These are phyloP conservation scores for Loxodonta africana DNA, from an alignment of 2,113 vertebrate genomes.

Conservation along the genomic window DNA sequence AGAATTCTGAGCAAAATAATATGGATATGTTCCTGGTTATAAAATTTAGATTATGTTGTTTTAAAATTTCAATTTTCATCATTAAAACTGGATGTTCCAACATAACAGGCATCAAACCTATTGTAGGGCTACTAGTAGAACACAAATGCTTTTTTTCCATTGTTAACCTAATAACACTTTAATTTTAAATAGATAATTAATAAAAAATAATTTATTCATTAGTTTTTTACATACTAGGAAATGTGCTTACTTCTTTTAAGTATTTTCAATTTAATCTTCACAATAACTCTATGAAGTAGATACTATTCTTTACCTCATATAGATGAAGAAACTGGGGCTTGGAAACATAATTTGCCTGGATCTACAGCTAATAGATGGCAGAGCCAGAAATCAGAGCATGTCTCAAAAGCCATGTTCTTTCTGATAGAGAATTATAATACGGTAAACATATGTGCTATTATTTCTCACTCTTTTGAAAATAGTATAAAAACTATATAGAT, in stretches of 20 bases:
- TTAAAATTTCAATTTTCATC: conserved; percentile 4
- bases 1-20: conserved; percentile 34
- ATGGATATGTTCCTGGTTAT: background rate
- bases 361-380: background rate
- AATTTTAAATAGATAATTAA: conserved; percentile 25
- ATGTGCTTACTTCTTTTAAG: background rate
- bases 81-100: conserved; percentile 17
- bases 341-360: background rate
- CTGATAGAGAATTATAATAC: background rate
- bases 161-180: background rate
- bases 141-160: background rate
- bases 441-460: background rate
- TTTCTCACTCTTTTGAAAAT: background rate
- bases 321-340: conserved; percentile 4
- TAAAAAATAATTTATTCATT: background rate
- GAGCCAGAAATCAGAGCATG: background rate
- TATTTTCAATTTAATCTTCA: conserved; percentile 24
- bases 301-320: background rate
- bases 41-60: background rate
- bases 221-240: background rate
- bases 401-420: background rate
- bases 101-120: background rate
- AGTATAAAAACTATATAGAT: background rate
- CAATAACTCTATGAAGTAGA: background rate
- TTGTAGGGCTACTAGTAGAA: background rate